Base-by-base conservation (phyloP, 2,888 invertebrate species). In the Pollenia griseotomentosa region DNA sequence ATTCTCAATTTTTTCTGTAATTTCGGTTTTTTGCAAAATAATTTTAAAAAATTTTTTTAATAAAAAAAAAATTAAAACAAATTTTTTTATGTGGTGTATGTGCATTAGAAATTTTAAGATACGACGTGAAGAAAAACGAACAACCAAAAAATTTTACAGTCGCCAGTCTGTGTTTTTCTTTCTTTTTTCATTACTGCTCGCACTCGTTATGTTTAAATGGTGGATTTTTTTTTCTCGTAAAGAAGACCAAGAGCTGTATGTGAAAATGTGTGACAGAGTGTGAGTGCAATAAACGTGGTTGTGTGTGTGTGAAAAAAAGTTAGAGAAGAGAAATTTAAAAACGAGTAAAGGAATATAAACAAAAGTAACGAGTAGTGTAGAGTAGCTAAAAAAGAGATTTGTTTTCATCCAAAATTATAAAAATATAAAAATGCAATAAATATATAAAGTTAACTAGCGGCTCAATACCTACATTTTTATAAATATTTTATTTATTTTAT, bases 61-160 rank as follows among this genome's bases (percentile, higher is more conserved):
- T 65, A 48, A 65, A 83, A 33, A 59, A 89, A 65, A 92, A 90
- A 89, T 88, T 65, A 89, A 90, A 92, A 90, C 90, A 91, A 91
- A 71, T 89, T 90, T 91, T 90, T 77, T 73, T 84, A 14, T 84
- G 70, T 85, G 79, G 66, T 79, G 84, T 87, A 83, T 87, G 83
- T 91, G 91, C 91, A 91, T 91, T 90, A 90, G 91, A 92, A 91
- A 92, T 92, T 92, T 91, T 92, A 91, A 84, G 90, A 92, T 91
- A 90, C 92, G 92, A 92, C 90, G 90, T 91, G 91, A 91, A 87
- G 87, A 87, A 87, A 91, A 91, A 91, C 92, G 91, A 92, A 90
- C 92, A 90, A 91, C 90, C 90, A 91, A 91, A 89, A 92, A 91
- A 91, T 91, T 92, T 87, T 87, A 91, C 89, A 90, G 92, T 91